These are phyloP conservation scores for Sebastiscus tertius DNA, from an alignment of 2,797 vertebrate species.

Conservation along the genomic window DNA sequence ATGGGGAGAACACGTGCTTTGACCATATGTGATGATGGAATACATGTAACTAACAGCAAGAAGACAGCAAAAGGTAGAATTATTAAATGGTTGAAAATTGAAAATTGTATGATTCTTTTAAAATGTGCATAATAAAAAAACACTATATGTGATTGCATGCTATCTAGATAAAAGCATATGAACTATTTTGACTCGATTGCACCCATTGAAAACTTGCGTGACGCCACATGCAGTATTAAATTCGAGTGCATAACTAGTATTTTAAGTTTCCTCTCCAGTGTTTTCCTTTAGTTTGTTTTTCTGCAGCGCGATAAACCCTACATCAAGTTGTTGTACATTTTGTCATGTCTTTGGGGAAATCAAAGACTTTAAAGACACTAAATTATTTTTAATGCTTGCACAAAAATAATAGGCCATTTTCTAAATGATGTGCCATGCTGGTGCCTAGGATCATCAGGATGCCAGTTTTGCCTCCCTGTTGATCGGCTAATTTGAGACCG, in stretches of 20 bases:
- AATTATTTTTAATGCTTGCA: constrained; percentile 87
- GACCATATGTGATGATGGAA: neutral
- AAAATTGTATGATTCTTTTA: neutral
- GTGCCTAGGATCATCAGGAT: constrained; percentile 81
- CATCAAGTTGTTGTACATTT: constrained; percentile 62
- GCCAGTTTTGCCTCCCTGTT: constrained; percentile 84
- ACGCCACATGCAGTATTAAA: neutral
- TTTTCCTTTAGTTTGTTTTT: constrained; percentile 17
- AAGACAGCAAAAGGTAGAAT: neutral
- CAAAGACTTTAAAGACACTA: constrained; percentile 81
- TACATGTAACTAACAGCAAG: neutral
- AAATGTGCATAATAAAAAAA: neutral
- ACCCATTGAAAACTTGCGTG: neutral
- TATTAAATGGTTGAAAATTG: neutral
- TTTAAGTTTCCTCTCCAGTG: constrained; percentile 13
- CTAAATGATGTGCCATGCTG: constrained; percentile 84
- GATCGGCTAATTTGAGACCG: constrained; percentile 85
- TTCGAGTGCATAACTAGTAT: neutral
- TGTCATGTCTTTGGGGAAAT: constrained; percentile 76
- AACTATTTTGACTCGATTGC: neutral
- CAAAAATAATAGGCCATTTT: constrained; percentile 88
- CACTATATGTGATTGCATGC: neutral
- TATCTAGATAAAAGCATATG: neutral
- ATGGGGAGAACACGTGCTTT: neutral
- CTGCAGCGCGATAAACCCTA: constrained; percentile 39